A percentile compares a stretch with the other conserved stretches of the same genome.
Conservation (phyloP, 2,888 invertebrate species). For the Epirrhoe tristata region DNA sequence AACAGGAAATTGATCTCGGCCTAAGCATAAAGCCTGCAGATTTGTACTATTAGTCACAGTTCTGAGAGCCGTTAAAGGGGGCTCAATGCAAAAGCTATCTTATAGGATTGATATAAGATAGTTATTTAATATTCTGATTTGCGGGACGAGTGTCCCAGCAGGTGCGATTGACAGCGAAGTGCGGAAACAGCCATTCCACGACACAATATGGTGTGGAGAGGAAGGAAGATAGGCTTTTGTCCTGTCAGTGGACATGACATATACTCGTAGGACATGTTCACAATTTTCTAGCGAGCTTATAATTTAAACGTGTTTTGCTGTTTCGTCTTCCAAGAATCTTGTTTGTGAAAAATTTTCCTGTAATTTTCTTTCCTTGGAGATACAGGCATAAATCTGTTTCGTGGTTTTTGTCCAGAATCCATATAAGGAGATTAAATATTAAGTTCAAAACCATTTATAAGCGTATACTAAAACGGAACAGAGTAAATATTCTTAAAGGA, state of each 20-base stretch:
- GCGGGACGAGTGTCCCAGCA: no score
- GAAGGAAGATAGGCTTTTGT: not conserved
- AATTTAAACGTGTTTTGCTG: not conserved
- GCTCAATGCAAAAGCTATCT: not conserved
- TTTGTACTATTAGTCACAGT: slow-evolving; percentile 7
- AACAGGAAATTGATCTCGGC: slow-evolving; percentile 30
- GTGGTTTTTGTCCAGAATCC: not conserved
- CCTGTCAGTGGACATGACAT: not conserved
- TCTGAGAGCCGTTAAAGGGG: not conserved
- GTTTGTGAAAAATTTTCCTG: not conserved
- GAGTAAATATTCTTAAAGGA: slow-evolving; percentile 14
- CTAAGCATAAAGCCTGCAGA: slow-evolving; percentile 18
- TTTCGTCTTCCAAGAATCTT: not conserved
- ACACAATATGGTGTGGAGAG: not conserved
- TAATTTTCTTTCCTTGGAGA: not conserved
- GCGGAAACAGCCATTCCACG: no score
- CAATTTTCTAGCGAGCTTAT: not conserved
- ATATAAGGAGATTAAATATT: not conserved
- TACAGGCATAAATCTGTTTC: not conserved
- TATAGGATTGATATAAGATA: not conserved
- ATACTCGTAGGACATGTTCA: no score
- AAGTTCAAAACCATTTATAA: not conserved
- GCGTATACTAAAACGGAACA: slow-evolving; percentile 2
- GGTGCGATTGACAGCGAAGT: no score
- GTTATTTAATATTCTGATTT: not conserved